Evolutionary conservation across 2,888 invertebrate species (phyloP), one percentile per base, ranked within the genome.

Genomic region (Napeogenes sylphis): DNA sequence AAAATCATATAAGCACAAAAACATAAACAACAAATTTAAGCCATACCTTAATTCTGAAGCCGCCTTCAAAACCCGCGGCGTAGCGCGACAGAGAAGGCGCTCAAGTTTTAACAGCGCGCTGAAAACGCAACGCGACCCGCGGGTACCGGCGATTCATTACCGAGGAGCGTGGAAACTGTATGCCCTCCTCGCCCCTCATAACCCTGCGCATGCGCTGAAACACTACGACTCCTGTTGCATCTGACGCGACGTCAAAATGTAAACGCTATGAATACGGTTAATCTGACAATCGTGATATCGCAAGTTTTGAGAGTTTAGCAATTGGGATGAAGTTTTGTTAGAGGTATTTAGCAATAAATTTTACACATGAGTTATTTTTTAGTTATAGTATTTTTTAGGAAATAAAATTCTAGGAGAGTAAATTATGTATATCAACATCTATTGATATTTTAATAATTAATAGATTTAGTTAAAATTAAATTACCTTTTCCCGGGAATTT

Each of bases 121-220:
- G 76, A 79, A 83, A 81, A 83, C 85, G 85, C 87, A 80, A 82
- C 87, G 85, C 86, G 81, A 83, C 82, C 85, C 87, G 85, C 87
- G 87, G 86, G 81, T 83, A 86, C 86, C 88, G 86, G 82, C 89
- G 88, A 83, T 87, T 90, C 89, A 88, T 88, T 88, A 88, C 84
- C 81, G 82, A 81, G 81, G 80, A 83, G 81, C 87, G 76, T 85
- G 88, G 87, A 87, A 80, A 85, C 88, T 87, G 87, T 79, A 82
- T 75, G 74, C 79, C 77, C 74, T 79, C 82, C 80, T 77, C 76
- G 68, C 71, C 74, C 71, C 71, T 68, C 66, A 68, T 67, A 46
- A 60, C 71, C 64, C 65, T 70, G 78, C 87, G 87, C 87, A 82
- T 81, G 87, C 79, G 81, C 79, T 59, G 69, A 73, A 70, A 72